Evolutionary conservation across 1,140 invertebrate species (phyloP).

Genomic region (Drosophila erecta): DNA sequence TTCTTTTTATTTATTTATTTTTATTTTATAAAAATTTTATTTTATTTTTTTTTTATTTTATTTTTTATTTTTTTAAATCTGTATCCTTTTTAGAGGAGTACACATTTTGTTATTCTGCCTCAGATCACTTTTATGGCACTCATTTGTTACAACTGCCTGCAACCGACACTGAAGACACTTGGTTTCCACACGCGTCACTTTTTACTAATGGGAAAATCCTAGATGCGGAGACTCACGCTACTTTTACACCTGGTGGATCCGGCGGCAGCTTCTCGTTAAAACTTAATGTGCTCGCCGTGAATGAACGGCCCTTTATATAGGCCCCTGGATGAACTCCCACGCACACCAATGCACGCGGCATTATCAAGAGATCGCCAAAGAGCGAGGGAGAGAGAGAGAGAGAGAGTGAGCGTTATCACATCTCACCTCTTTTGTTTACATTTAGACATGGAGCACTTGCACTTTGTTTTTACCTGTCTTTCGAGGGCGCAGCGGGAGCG

Average conservation of each 20-base stretch:
- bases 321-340: not conserved
- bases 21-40: too few relatives aligned
- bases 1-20: too few relatives aligned
- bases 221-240: constrained; percentile 9
- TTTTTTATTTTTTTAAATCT: not conserved
- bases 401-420: not conserved
- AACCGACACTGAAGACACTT: not conserved
- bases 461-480: constrained; percentile 20
- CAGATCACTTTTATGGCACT: not conserved
- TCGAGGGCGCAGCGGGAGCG: constrained; percentile 13
- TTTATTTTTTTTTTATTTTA: not conserved
- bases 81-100: not conserved
- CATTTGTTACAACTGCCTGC: not conserved
- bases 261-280: constrained; percentile 22
- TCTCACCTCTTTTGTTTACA: constrained; percentile 21
- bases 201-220: constrained; percentile 26
- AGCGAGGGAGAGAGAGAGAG: constrained; percentile 14
- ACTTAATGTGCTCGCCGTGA: constrained; percentile 10
- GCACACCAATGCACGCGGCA: not conserved
- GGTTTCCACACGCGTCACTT: constrained; percentile 1
- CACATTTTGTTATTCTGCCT: too few relatives aligned
- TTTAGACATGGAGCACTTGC: not conserved
- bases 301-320: constrained; percentile 16
- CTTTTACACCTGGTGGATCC: constrained; percentile 20
- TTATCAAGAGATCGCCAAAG: constrained; percentile 24